Conservation (phyloP, 2,888 invertebrate species). For the Amiota mariae region DNA sequence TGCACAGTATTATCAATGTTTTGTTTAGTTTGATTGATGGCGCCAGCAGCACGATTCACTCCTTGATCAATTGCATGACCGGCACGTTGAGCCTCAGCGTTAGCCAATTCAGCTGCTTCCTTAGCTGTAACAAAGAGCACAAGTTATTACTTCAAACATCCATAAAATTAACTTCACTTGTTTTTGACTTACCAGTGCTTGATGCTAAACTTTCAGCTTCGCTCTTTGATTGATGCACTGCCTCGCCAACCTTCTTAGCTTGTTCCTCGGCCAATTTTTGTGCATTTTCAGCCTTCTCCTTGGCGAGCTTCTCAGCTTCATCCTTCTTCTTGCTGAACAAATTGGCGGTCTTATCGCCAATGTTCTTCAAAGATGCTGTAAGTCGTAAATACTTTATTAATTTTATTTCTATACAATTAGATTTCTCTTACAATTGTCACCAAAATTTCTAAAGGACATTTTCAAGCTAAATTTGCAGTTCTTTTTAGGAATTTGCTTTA, state of each 20-base stretch:
- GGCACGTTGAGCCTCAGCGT: slow-evolving; percentile 68
- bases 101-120: slow-evolving; percentile 72
- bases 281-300: slow-evolving; percentile 78
- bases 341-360: slow-evolving; percentile 82
- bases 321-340: slow-evolving; percentile 83
- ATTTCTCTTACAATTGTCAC: slow-evolving; percentile 7
- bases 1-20: slow-evolving; percentile 64
- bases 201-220: slow-evolving; percentile 75
- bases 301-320: slow-evolving; percentile 79
- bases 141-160: neutral
- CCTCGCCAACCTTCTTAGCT: slow-evolving; percentile 78
- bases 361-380: slow-evolving; percentile 81
- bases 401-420: neutral
- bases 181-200: slow-evolving; percentile 71
- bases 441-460: slow-evolving; percentile 18
- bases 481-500: neutral
- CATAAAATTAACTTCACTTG: neutral
- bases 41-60: slow-evolving; percentile 64
- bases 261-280: slow-evolving; percentile 79
- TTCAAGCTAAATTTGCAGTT: neutral
- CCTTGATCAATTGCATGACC: slow-evolving; percentile 71
- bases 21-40: slow-evolving; percentile 66
- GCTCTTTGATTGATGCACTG: slow-evolving; percentile 77
- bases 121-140: slow-evolving; percentile 57
- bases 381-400: slow-evolving; percentile 19